phyloP scores from a whole-genome alignment of 2,888 invertebrate species.

The Entomobrya proxima region DNA sequence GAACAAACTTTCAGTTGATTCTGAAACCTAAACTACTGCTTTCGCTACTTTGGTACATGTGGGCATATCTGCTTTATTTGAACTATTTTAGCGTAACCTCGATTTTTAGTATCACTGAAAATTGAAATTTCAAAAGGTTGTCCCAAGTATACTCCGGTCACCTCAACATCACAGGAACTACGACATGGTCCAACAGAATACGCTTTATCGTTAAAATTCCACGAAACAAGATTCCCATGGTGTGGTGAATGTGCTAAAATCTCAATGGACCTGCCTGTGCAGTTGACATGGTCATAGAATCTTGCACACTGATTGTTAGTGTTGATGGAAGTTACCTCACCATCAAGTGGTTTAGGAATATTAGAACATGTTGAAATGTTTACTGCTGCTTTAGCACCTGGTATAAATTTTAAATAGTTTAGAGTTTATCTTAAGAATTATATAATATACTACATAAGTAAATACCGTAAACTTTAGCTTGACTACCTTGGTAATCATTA shows the following conservation, averaged over 20 bases:
- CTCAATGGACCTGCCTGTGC: constrained; percentile 1
- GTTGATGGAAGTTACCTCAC: background rate
- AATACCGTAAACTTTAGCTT: too few species aligned
- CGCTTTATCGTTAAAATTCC: background rate
- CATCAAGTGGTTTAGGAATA: background rate
- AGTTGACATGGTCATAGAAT: background rate
- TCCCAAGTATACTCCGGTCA: background rate
- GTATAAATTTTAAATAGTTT: too few species aligned
- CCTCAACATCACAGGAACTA: background rate
- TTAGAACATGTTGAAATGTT: background rate
- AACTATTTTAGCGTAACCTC: background rate
- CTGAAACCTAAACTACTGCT: too few species aligned
- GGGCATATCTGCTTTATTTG: too few species aligned
- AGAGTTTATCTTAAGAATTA: too few species aligned
- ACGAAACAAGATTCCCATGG: background rate
- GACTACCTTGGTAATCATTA: too few species aligned
- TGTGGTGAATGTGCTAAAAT: background rate
- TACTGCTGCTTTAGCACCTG: too few species aligned
- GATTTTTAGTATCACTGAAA: background rate
- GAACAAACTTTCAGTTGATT: background rate
- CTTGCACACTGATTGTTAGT: background rate
- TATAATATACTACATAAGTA: too few species aligned
- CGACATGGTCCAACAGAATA: background rate
- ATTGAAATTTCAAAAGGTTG: background rate
- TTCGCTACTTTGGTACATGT: too few species aligned